Evolutionary conservation across 2,113 vertebrate genomes (phyloP), one percentile per base, ranked within the genome.

Genomic region (Festucalex cinctus): DNA sequence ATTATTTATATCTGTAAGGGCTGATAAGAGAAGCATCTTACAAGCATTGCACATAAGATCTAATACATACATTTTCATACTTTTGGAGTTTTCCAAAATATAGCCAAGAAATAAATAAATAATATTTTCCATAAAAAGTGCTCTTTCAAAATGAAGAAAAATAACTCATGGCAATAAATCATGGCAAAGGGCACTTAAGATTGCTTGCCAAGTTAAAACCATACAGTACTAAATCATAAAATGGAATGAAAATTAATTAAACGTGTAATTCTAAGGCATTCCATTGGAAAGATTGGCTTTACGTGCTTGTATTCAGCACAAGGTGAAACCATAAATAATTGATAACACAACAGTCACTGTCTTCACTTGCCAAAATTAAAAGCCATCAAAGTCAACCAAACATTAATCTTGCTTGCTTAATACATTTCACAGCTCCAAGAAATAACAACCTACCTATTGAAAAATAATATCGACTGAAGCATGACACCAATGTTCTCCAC

Each of bases 181-280:
- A n/a, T 13, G 35, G 20, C 9, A 39, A 37, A 37, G 9, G 56
- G 26, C 7, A 53, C 8, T 22, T 22, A 53, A 61, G n/a, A n/a
- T 71, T 2, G 19, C 68, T 24, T 35, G 61, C 9, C 9, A 62
- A 1, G 54, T 22, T 57, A 57, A 1, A 65, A 62, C 60, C n/a
- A 64, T 9, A 58, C 37, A 76, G 3, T 24, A 8, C n/a, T 39
- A 68, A 60, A 59, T 63, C 13, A 41, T 5, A 44, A 14, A 74
- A 72, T 78, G 61, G 46, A 79, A 85, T 81, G 1, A 61, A 64
- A 70, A 73, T 66, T 54, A 70, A 80, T 71, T 6, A 53, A 69
- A 41, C n/a, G 12, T 66, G 10, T 72, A 64, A 7, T 73, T 74
- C 13, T 37, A 9, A 53, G 61, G 67, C 39, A 61, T 71, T 68